Evolutionary conservation across 2,888 invertebrate species (phyloP), one percentile per base, ranked within the genome.

Genomic region (Achlya flavicornis): DNA sequence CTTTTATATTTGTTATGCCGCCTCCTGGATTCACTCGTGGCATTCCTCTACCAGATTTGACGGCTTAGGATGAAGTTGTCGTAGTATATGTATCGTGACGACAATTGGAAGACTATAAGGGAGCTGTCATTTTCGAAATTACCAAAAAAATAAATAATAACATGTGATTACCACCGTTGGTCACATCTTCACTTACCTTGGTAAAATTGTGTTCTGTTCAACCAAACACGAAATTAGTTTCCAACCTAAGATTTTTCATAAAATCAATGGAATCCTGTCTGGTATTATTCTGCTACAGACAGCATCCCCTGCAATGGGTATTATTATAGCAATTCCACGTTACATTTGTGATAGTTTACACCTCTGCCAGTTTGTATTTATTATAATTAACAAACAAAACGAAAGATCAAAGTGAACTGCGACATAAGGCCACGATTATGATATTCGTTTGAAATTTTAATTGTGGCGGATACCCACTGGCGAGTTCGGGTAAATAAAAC

Each of bases 371-470:
- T 57, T 41, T 63, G 33, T 60, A 41, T 43, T 60, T 43, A 60
- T 43, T 57, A 32, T 43, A 41, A 58, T 58, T 58, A 58, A 63
- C 65, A 71, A 73, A 70, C 69, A 68, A 53, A 61, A 60, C 48
- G 64, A 53, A 64, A 76, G 73, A 73, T 79, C 79, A 79, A 83
- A 83, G 81, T 70, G 57, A 53, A 57, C 57, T 60, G 57, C 57
- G 59, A 61, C 64, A 63, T 69, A 65, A 66, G 61, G 64, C 65
- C 67, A 65, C 66, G 75, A 79, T 81, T 82, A 79, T 82, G 80
- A 80, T 82, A 77, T 80, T 80, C 79, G 69, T 74, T 72, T 69
- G 76, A 74, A 79, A 82, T 79, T 35, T 35, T 78, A 77, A 77
- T 78, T 73, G 73, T 72, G 66, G 67, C 65, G 64, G 70, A 74